Base-by-base conservation (phyloP, 2,888 invertebrate species). In the Junonia oenone region DNA sequence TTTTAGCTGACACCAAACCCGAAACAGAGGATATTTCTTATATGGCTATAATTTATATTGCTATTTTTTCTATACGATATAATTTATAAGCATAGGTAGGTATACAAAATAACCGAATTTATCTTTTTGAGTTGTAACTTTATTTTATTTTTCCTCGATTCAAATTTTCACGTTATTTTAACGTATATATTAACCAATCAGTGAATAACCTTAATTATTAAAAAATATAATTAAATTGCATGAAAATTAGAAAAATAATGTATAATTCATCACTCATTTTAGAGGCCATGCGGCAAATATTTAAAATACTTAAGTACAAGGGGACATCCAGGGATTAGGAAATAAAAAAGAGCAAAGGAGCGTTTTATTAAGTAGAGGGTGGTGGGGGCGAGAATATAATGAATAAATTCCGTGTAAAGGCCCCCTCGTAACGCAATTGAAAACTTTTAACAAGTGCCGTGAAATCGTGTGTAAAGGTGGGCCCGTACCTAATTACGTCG, bases 381-480 rank as follows among this genome's bases (percentile, higher is more conserved):
- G 71, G 72, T 75, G 72, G 74, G 73, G 75, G 61, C 17, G 45
- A 64, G 81, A 83, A 81, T 81, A 83, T 87, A 88, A 89, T 87
- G 89, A 90, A 90, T 90, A 90, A 90, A 89, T 89, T 89, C 84
- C 78, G 78, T 78, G 80, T 86, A 78, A 83, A 81, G 80, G 71
- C 75, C 78, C 79, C 76, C 78, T 63, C 79, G 73, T 89, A 88
- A 89, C 83, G 88, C 88, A 89, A 90, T 90, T 89, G 90, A 89
- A 89, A 90, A 89, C 86, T 89, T 90, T 89, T 88, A 88, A 89
- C 89, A 88, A 90, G 89, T 88, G 87, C 81, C 79, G 81, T 78
- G 85, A 87, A 89, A 88, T 87, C 89, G 88, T 83, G 86, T 88
- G 90, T 84, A 81, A 89, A 90, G 88, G 89, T 89, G 81, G 82